Percentiles rank a stretch among this genome's conserved stretches.
These are phyloP conservation scores for Gastrophryne carolinensis DNA, from an alignment of 2,797 vertebrate species.

Conservation along the genomic window DNA sequence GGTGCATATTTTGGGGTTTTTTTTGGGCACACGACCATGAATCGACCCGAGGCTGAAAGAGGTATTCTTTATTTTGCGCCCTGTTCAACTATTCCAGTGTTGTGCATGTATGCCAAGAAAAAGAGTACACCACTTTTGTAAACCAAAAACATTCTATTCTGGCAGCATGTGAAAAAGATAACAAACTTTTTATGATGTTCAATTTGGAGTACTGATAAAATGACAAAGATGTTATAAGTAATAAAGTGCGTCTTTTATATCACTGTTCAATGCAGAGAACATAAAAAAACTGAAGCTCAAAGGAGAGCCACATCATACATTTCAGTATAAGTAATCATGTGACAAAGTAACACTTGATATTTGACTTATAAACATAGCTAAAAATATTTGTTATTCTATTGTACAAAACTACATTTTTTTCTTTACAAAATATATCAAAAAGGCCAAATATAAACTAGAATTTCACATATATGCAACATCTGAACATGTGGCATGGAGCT, in stretches of 20 bases:
- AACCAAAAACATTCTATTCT: slow-evolving; percentile 12
- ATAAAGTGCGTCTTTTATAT: slow-evolving; percentile 44
- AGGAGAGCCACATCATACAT: neutral
- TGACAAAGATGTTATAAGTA: slow-evolving; percentile 15
- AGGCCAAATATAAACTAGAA: neutral
- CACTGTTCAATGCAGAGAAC: slow-evolving; percentile 9
- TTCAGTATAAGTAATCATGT: neutral
- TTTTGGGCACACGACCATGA: no score
- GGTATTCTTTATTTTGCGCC: no score
- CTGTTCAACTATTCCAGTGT: no score
- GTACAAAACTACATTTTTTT: neutral
- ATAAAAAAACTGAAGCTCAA: neutral
- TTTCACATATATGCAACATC: neutral
- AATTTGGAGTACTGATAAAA: slow-evolving; percentile 31
- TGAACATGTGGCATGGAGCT: neutral
- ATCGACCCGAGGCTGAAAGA: no score
- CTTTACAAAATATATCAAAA: neutral
- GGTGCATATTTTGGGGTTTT: no score
- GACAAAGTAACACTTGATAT: neutral
- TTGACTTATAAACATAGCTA: neutral
- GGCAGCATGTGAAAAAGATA: neutral
- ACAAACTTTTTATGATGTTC: slow-evolving; percentile 10
- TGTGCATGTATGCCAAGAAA: no score
- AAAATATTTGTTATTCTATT: neutral
- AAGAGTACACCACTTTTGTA: slow-evolving; percentile 5